Percentiles rank a stretch among this genome's conserved stretches.
phyloP scores from a whole-genome alignment of 2,113 vertebrate genomes.

The Reinhardtius hippoglossoides region DNA sequence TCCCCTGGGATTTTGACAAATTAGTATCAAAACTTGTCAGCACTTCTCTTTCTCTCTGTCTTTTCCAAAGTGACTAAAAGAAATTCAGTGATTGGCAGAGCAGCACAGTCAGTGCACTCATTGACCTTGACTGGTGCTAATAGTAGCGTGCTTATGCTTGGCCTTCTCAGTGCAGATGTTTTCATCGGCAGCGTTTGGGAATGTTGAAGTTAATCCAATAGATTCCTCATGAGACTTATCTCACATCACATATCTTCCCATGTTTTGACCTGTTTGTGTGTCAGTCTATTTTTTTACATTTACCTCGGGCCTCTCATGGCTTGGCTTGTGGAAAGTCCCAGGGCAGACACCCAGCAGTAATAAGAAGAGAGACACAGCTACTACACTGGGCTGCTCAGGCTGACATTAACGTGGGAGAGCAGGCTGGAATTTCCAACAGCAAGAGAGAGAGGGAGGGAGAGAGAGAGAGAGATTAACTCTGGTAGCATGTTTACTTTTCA shows the following conservation, averaged over 20 bases:
- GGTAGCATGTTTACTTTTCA: constrained; percentile 47
- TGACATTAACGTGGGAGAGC: constrained; percentile 30
- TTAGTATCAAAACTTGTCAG: constrained; percentile 25
- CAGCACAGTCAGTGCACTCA: constrained; percentile 8
- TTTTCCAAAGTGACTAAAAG: constrained; percentile 23
- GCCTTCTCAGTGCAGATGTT: not conserved
- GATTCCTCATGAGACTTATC: not conserved
- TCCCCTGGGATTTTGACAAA: constrained; percentile 13
- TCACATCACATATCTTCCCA: constrained; percentile 1
- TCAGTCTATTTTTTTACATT: constrained; percentile 2
- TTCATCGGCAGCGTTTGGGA: constrained; percentile 20
- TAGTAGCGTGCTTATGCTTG: constrained; percentile 7
- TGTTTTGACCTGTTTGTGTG: constrained; percentile 6
- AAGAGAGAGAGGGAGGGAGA: constrained; percentile 6
- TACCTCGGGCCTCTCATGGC: constrained; percentile 15
- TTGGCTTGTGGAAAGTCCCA: constrained; percentile 68
- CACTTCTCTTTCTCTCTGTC: not conserved
- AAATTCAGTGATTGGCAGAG: constrained; percentile 15
- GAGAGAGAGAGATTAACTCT: constrained; percentile 15
- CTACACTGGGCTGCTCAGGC: constrained; percentile 28
- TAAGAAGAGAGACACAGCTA: constrained; percentile 28
- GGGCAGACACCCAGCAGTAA: constrained; percentile 42
- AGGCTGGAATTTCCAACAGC: constrained; percentile 74
- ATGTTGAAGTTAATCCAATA: constrained; percentile 3
- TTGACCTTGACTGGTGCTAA: constrained; percentile 3